A percentile compares a stretch with the other conserved stretches of the same genome.
phyloP scores from a whole-genome alignment of 1,140 invertebrate genomes.

The Lethrus apterus region DNA sequence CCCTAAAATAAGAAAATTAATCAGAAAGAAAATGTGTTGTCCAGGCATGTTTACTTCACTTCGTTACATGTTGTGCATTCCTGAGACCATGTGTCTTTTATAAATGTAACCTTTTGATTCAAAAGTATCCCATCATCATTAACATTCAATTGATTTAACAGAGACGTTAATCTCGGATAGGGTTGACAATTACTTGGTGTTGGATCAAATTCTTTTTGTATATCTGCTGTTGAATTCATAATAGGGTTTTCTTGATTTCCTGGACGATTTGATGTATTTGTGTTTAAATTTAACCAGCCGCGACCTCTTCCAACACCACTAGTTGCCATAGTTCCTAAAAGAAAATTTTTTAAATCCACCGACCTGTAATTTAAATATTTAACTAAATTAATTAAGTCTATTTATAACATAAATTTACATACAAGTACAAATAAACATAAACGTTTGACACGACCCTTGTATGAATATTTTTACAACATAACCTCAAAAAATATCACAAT shows the following conservation, averaged over 20 bases:
- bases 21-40: conserved; percentile 5
- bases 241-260: conserved; percentile 6
- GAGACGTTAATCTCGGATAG: conserved; percentile 23
- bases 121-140: conserved; percentile 35
- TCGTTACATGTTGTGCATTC: conserved; percentile 25
- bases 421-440: too few relatives aligned
- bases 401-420: too few relatives aligned
- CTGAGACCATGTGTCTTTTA: conserved; percentile 27
- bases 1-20: background rate
- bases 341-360: too few relatives aligned
- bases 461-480: too few relatives aligned
- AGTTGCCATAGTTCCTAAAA: conserved; percentile 23
- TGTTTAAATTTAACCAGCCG: conserved; percentile 33
- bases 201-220: background rate
- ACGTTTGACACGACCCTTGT: too few relatives aligned
- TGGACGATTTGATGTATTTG: conserved; percentile 16
- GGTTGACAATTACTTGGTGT: conserved; percentile 6
- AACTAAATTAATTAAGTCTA: too few relatives aligned
- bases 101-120: conserved; percentile 34
- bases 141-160: conserved; percentile 24
- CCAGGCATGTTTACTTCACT: conserved; percentile 27
- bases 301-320: conserved; percentile 30
- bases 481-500: too few relatives aligned
- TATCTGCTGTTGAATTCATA: conserved; percentile 5
- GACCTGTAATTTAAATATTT: too few relatives aligned